These are phyloP conservation scores for Mactra quadrangularis DNA, from an alignment of 1,140 invertebrate species.

Conservation along the genomic window DNA sequence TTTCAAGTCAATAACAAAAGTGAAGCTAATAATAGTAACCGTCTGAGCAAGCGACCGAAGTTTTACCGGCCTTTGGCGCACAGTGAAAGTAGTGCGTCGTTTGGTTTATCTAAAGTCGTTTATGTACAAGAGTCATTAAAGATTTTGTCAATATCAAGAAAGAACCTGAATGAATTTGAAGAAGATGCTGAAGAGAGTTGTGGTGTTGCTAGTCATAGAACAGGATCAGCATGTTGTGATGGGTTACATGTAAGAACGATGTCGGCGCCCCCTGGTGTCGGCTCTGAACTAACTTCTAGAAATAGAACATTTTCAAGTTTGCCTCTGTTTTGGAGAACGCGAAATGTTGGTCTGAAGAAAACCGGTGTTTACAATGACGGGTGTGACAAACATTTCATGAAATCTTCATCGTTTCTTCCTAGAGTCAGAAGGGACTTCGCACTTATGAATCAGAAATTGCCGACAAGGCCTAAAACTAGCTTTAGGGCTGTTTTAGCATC, in stretches of 20 bases:
- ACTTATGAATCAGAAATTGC: neutral
- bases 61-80: neutral
- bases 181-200: neutral
- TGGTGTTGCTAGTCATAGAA: neutral
- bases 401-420: neutral
- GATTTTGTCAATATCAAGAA: no score
- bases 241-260: neutral
- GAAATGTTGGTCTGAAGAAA: neutral
- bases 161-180: no score
- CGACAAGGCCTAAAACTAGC: no score
- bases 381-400: neutral
- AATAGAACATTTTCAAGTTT: neutral
- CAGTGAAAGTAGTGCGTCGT: neutral
- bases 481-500: constrained; percentile 15
- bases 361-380: neutral
- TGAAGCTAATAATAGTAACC: no score
- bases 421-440: neutral
- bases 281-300: neutral
- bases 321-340: constrained; percentile 19
- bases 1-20: neutral
- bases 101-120: no score
- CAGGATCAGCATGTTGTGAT: no score
- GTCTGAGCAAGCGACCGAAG: no score
- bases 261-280: neutral
- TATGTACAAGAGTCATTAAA: no score